Evolutionary conservation across 2,797 vertebrate genomes (phyloP).

Genomic region (Podargus strigoides): DNA sequence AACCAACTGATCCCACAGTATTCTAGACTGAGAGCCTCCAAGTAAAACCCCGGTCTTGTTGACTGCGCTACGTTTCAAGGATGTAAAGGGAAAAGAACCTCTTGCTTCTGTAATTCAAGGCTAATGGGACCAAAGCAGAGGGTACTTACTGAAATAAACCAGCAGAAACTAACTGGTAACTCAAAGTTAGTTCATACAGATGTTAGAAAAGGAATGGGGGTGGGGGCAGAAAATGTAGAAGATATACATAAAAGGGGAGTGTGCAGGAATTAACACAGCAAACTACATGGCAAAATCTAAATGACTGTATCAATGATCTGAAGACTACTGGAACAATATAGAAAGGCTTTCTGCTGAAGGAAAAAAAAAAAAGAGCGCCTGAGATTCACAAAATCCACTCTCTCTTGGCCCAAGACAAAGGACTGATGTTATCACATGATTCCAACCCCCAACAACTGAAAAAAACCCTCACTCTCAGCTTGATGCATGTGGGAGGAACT

Average conservation of each 20-base stretch:
- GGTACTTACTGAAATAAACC: neutral
- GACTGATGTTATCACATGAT: conserved; percentile 15
- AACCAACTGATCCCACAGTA: neutral
- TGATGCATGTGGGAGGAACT: conserved; percentile 42
- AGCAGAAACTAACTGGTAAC: neutral
- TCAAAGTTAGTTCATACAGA: neutral
- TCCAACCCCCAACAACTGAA: neutral
- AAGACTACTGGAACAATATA: neutral
- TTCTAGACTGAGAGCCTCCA: neutral
- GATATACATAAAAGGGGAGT: neutral
- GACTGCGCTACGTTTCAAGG: neutral
- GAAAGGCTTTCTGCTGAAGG: neutral
- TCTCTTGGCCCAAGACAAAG: neutral
- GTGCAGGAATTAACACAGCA: neutral
- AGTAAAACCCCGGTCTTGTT: neutral
- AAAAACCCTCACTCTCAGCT: neutral
- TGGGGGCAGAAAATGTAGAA: neutral
- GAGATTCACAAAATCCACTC: neutral
- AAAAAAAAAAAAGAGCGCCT: neutral
- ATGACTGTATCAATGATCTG: neutral
- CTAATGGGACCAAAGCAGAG: neutral
- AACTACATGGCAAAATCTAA: neutral
- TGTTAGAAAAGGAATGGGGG: neutral
- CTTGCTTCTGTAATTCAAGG: neutral
- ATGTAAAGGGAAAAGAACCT: neutral